A percentile compares a stretch with the other conserved stretches of the same genome.
Conservation (phyloP, 2,797 vertebrate species). For the Pangasius mekongensis region DNA sequence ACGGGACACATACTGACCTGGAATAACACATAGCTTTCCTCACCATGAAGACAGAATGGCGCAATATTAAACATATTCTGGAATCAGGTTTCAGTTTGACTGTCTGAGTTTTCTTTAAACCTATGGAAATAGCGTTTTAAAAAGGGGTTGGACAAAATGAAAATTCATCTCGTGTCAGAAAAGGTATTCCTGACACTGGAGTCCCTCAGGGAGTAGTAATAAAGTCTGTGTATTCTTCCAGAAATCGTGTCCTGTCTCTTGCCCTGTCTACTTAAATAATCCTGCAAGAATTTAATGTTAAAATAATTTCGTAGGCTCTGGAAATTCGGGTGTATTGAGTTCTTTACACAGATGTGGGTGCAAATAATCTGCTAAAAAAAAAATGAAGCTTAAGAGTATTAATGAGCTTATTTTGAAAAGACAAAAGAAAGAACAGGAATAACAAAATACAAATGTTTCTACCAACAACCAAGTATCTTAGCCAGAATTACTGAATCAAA, state of each 20-base stretch:
- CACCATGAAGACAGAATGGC: not conserved
- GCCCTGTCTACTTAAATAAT: not conserved
- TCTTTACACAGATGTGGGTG: not conserved
- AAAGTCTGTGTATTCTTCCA: not conserved
- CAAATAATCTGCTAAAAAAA: not conserved
- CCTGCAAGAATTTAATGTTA: not conserved
- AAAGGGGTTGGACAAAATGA: not conserved
- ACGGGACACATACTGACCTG: not conserved
- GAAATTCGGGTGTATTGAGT: not conserved
- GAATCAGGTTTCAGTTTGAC: not conserved
- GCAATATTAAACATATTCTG: not conserved
- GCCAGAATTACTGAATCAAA: not conserved
- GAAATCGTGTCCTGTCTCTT: not conserved
- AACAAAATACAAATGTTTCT: not conserved
- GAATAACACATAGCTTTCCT: not conserved
- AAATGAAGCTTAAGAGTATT: not conserved
- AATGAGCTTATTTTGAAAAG: not conserved
- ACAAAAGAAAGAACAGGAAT: not conserved
- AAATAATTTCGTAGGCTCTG: not conserved
- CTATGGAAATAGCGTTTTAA: not conserved
- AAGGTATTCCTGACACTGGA: not conserved
- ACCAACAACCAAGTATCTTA: not conserved
- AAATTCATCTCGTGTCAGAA: not conserved
- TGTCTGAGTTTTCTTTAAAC: not conserved
- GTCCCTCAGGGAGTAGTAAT: not conserved